Percentiles rank a stretch among this genome's conserved stretches.
Evolutionary conservation across 1,140 invertebrate genomes (phyloP).

Genomic region (Nasonia giraulti): DNA sequence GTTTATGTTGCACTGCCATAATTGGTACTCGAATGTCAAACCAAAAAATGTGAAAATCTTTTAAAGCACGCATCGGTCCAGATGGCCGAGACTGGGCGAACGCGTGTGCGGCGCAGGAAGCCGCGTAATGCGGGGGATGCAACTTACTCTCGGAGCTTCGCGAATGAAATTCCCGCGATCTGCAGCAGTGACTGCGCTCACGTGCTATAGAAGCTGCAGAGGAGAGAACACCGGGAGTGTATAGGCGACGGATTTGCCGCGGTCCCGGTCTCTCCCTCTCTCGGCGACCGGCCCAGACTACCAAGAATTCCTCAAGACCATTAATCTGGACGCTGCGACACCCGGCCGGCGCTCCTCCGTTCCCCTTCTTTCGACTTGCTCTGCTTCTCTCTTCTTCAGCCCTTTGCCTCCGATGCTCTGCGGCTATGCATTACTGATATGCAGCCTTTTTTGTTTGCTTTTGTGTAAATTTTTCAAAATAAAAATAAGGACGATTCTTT

Average conservation of each 20-base stretch:
- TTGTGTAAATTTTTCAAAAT: no score
- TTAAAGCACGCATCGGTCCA: no score
- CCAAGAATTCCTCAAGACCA: slow-evolving; percentile 70
- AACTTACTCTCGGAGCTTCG: not conserved
- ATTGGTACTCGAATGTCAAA: no score
- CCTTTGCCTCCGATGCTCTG: not conserved
- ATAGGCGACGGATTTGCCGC: slow-evolving; percentile 1
- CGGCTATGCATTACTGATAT: not conserved
- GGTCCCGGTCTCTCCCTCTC: not conserved
- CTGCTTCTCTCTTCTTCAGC: slow-evolving; percentile 17
- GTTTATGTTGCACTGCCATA: no score
- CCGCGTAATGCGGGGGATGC: not conserved
- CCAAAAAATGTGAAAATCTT: no score
- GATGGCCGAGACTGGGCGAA: no score
- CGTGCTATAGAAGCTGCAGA: not conserved
- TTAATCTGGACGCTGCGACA: slow-evolving; percentile 72
- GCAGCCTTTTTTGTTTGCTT: no score
- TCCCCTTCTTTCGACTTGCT: slow-evolving; percentile 59
- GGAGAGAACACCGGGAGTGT: not conserved
- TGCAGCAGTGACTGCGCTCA: not conserved
- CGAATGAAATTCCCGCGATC: slow-evolving; percentile 2
- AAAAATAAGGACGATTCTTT: no score
- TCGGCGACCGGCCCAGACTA: slow-evolving; percentile 62
- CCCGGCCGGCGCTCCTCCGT: slow-evolving; percentile 56
- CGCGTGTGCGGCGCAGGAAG: no score